phyloP scores from a whole-genome alignment of 2,888 invertebrate species.

The Chrysolina oricalcia region DNA sequence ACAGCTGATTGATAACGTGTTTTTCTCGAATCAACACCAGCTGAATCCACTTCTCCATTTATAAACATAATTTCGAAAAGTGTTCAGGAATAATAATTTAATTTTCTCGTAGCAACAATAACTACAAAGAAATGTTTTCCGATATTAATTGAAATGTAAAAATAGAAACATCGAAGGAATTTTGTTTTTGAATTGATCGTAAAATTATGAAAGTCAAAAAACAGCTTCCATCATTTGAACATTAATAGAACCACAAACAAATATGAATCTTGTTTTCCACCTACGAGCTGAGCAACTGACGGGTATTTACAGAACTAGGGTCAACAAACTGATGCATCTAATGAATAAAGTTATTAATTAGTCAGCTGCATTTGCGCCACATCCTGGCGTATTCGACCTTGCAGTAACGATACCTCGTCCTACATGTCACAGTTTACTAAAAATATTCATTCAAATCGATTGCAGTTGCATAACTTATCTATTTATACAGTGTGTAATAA shows the following conservation, averaged over 20 bases:
- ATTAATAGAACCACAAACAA: not conserved
- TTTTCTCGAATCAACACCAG: not conserved
- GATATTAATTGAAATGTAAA: too few relatives aligned
- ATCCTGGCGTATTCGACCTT: constrained; percentile 19
- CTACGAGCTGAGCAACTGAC: constrained; percentile 1
- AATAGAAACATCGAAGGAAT: too few relatives aligned
- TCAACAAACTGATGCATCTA: constrained; percentile 21
- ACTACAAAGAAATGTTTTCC: too few relatives aligned
- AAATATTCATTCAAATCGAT: constrained; percentile 5
- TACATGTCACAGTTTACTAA: constrained; percentile 7
- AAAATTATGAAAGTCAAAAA: too few relatives aligned
- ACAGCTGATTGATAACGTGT: constrained; percentile 7
- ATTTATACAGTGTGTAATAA: not conserved
- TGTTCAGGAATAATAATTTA: too few relatives aligned
- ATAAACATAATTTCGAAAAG: too few relatives aligned
- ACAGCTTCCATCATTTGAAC: not conserved
- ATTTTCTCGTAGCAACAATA: too few relatives aligned
- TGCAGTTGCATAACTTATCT: not conserved
- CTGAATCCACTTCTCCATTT: not conserved
- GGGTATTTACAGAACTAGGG: constrained; percentile 20
- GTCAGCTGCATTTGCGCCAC: constrained; percentile 18
- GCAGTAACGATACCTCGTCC: constrained; percentile 6
- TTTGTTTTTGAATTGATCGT: too few relatives aligned
- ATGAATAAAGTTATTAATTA: constrained; percentile 11
- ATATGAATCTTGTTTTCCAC: too few relatives aligned